phyloP scores from a whole-genome alignment of 1,140 invertebrate genomes.

The Rhysida immarginata region DNA sequence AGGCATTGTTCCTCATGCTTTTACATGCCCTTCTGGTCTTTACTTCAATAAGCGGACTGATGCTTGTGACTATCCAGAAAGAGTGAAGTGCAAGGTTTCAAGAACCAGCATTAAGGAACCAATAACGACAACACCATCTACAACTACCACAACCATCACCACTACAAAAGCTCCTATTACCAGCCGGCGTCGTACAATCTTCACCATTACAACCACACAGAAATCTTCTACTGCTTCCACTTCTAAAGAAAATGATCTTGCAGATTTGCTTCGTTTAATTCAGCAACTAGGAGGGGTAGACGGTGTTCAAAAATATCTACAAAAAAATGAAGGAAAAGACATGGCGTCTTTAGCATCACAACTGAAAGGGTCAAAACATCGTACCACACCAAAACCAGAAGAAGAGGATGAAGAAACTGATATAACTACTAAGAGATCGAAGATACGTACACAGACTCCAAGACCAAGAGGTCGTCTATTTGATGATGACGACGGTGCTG shows the following conservation, averaged over 20 bases:
- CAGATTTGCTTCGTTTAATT: constrained; percentile 18
- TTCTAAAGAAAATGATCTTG: constrained; percentile 44
- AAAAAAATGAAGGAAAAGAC: neutral
- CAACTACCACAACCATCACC: constrained; percentile 35
- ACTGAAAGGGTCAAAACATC: neutral
- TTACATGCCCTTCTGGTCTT: constrained; percentile 78
- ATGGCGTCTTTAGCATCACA: neutral
- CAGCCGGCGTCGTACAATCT: constrained; percentile 35
- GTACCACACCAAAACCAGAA: neutral
- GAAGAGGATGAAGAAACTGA: constrained; percentile 9
- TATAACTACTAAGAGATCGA: constrained; percentile 22
- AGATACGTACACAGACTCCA: neutral
- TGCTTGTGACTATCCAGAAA: constrained; percentile 78
- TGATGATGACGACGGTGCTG: neutral
- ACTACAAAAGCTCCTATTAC: constrained; percentile 35
- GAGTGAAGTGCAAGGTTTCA: constrained; percentile 52
- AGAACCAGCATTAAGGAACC: constrained; percentile 13
- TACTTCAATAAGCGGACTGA: constrained; percentile 82
- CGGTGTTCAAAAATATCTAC: constrained; percentile 16
- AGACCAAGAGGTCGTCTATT: constrained; percentile 1
- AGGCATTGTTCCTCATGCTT: constrained; percentile 80
- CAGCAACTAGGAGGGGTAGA: constrained; percentile 21
- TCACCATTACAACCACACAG: constrained; percentile 26
- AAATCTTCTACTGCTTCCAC: constrained; percentile 28
- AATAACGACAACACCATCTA: constrained; percentile 32